Percentiles rank a stretch among this genome's conserved stretches.
Conservation (phyloP, 2,888 invertebrate genomes). For the Zygaena filipendulae region DNA sequence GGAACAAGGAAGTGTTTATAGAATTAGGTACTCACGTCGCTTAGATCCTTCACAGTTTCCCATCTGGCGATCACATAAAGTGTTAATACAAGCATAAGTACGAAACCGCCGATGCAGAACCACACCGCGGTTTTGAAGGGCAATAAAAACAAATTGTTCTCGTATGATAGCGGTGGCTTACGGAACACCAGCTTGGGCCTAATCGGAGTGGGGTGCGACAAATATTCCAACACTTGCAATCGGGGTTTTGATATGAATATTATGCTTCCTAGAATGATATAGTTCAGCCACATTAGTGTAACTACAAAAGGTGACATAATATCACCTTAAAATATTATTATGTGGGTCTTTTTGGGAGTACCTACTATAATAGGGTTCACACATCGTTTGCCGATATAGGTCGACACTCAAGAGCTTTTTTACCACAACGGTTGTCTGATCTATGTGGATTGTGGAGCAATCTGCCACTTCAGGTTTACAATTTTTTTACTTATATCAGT, state of each 20-base stretch:
- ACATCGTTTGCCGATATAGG: no score
- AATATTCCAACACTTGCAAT: slow-evolving; percentile 40
- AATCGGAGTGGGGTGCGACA: slow-evolving; percentile 43
- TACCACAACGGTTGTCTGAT: no score
- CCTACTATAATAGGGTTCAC: neutral
- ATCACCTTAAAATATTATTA: neutral
- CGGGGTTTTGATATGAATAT: slow-evolving; percentile 29
- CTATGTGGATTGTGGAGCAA: no score
- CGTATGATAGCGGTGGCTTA: slow-evolving; percentile 72
- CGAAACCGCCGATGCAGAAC: slow-evolving; percentile 55
- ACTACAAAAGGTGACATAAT: neutral
- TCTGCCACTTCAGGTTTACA: no score
- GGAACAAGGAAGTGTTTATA: neutral
- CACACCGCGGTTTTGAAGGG: slow-evolving; percentile 72
- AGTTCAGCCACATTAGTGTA: no score
- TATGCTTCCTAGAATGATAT: slow-evolving; percentile 38
- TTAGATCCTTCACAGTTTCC: slow-evolving; percentile 31
- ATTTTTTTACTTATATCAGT: no score
- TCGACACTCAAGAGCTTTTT: no score
- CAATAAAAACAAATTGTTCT: slow-evolving; percentile 72
- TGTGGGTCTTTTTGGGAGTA: neutral
- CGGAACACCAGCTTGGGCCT: slow-evolving; percentile 68
- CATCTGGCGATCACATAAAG: slow-evolving; percentile 36
- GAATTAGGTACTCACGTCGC: neutral
- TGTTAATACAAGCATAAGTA: slow-evolving; percentile 30